These are phyloP conservation scores for Drosophila quasianomalipes DNA, from an alignment of 2,888 invertebrate species.

Conservation along the genomic window DNA sequence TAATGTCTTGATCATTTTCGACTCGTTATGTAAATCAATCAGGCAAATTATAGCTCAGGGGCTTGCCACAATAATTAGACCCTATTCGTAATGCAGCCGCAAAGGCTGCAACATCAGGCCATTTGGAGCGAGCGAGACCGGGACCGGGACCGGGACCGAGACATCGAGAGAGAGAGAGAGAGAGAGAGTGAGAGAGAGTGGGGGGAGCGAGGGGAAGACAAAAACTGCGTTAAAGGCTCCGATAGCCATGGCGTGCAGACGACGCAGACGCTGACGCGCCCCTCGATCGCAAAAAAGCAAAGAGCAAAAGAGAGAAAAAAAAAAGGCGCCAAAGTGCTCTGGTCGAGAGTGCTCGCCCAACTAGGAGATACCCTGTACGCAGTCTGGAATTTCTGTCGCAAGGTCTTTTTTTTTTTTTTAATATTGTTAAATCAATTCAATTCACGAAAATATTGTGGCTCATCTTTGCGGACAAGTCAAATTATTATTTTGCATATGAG, in stretches of 20 bases:
- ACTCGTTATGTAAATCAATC: conserved; percentile 86
- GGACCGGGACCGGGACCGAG: neutral
- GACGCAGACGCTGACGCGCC: conserved; percentile 74
- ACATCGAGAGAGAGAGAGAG: conserved; percentile 4
- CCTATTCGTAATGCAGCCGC: conserved; percentile 83
- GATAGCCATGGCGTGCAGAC: conserved; percentile 73
- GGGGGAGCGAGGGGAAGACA: conserved; percentile 2
- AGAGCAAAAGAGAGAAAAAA: conserved; percentile 5
- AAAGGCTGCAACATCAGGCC: conserved; percentile 53
- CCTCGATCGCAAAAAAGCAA: conserved; percentile 63
- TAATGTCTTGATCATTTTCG: conserved; percentile 86
- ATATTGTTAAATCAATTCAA: no score
- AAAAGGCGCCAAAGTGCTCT: neutral
- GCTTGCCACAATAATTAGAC: conserved; percentile 85
- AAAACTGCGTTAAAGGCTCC: conserved; percentile 18
- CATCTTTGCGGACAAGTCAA: neutral
- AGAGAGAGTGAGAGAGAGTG: neutral
- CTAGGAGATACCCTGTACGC: neutral
- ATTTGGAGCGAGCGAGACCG: conserved; percentile 8
- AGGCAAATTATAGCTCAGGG: conserved; percentile 85
- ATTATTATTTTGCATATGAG: neutral
- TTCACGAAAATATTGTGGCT: neutral
- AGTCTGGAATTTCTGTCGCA: neutral
- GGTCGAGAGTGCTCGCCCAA: no score
- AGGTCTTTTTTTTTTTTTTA: neutral